Percentiles rank a stretch among this genome's conserved stretches.
These are phyloP conservation scores for Neostethus bicornis DNA, from an alignment of 2,797 vertebrate species.

Conservation along the genomic window DNA sequence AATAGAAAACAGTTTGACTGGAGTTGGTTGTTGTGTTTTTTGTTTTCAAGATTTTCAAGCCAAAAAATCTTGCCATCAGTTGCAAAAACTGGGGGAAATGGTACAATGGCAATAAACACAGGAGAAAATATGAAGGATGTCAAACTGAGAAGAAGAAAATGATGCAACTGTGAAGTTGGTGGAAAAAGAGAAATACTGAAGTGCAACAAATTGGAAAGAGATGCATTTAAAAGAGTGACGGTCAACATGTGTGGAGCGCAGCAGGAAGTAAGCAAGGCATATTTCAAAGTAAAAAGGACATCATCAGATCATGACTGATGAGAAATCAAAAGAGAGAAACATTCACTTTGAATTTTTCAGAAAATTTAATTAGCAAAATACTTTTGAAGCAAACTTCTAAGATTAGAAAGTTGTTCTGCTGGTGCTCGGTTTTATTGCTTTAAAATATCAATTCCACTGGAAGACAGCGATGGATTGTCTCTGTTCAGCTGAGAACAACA, in stretches of 20 bases:
- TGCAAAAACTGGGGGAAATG: no score
- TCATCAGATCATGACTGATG: constrained; percentile 46
- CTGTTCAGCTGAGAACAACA: no score
- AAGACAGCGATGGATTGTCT: no score
- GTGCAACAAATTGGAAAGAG: constrained; percentile 11
- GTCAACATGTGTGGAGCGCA: constrained; percentile 35
- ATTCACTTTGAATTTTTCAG: constrained; percentile 55
- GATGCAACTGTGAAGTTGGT: neutral
- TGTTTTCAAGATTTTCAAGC: no score
- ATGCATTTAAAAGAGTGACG: constrained; percentile 1
- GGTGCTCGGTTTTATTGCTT: constrained; percentile 18
- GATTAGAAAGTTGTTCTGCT: constrained; percentile 20
- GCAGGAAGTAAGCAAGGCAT: constrained; percentile 41
- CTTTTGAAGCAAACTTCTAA: constrained; percentile 62
- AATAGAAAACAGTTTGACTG: no score
- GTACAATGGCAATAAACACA: no score
- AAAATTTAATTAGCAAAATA: constrained; percentile 40
- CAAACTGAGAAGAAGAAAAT: neutral
- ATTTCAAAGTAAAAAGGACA: constrained; percentile 51
- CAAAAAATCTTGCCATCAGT: no score
- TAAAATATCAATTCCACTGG: no score
- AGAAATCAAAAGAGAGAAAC: constrained; percentile 33
- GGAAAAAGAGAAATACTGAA: neutral
- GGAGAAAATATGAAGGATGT: neutral
- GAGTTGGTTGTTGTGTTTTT: no score